These are phyloP conservation scores for Bufotes viridis DNA, from an alignment of 2,797 vertebrate genomes.

Conservation along the genomic window DNA sequence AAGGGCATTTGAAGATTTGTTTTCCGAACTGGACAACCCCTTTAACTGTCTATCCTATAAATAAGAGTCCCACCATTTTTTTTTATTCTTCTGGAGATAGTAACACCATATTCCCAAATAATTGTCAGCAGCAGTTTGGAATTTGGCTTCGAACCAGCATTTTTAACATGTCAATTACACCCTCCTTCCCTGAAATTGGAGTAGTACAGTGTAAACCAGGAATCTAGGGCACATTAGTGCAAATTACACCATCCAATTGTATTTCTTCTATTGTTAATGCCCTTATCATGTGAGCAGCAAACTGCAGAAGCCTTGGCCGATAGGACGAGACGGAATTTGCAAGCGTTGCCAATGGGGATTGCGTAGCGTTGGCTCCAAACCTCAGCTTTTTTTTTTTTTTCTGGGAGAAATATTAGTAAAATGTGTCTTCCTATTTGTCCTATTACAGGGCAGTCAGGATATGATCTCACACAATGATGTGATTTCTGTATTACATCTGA, in stretches of 20 bases:
- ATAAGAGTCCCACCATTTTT: background rate
- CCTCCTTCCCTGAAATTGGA: background rate
- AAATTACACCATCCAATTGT: background rate
- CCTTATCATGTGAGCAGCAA: conserved; percentile 3
- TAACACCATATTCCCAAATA: conserved; percentile 15
- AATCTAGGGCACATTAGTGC: conserved; percentile 16
- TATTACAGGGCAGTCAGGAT: background rate
- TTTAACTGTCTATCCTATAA: background rate
- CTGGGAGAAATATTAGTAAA: background rate
- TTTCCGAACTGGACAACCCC: background rate
- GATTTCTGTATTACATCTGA: conserved; percentile 17
- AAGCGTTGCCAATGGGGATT: background rate
- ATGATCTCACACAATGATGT: background rate
- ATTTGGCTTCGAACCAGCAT: conserved; percentile 11
- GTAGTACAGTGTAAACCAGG: background rate
- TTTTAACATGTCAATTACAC: background rate
- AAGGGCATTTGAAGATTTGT: background rate
- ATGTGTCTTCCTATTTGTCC: background rate
- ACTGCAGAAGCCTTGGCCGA: background rate
- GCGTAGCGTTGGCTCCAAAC: background rate
- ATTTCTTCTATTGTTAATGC: conserved; percentile 16
- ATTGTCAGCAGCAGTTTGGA: conserved; percentile 9
- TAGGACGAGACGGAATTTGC: background rate
- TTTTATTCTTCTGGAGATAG: background rate
- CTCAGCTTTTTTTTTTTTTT: background rate